Evolutionary conservation across 2,797 vertebrate species (phyloP), one percentile per base, ranked within the genome.

Genomic region (Leptoclinus maculatus): DNA sequence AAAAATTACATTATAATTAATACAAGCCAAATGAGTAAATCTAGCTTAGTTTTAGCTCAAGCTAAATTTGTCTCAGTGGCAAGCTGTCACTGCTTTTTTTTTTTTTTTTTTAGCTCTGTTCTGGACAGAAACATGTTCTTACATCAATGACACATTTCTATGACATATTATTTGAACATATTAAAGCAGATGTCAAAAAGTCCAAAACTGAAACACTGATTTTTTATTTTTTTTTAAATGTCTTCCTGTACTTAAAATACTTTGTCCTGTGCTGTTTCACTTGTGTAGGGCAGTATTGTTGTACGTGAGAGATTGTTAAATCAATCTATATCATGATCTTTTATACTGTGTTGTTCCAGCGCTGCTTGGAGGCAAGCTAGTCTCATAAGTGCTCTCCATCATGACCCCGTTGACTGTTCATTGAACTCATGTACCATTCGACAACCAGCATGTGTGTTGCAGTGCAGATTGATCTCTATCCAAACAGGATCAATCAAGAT

Each of bases 381-480:
- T 58, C 77, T 72, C 68, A 14, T 21, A 56, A 49, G 64, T 53
- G 8, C 36, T 51, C 54, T 66, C 38, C 43, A 56, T 74, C 27
- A 11, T 32, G 19, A 78, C 54, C 39, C 25, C 8, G 65, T 62
- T 3, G 6, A 53, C 65, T 53, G 23, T 49, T 77, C 63, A 83
- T 84, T 68, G 73, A 78, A 74, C 74, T 68, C 38, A 34, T 72
- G 60, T 53, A 36, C 36, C 19, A 7, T 72, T 74, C 59, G 74
- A 9, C 21, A 76, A 9, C 23, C 23, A 3, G 19, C 62, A 59
- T 58, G 64, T 63, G 39, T 59, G 39, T 41, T 60, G 29, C 47
- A 39, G 56, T 29, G 3, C n/a, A n/a, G n/a, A n/a, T 13, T 62
- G 34, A 77, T 59, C 54, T 41, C 34, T 69, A 13, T 65, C 72